Base-by-base conservation (phyloP, 1,140 invertebrate genomes). In the Drosophila sp. region DNA sequence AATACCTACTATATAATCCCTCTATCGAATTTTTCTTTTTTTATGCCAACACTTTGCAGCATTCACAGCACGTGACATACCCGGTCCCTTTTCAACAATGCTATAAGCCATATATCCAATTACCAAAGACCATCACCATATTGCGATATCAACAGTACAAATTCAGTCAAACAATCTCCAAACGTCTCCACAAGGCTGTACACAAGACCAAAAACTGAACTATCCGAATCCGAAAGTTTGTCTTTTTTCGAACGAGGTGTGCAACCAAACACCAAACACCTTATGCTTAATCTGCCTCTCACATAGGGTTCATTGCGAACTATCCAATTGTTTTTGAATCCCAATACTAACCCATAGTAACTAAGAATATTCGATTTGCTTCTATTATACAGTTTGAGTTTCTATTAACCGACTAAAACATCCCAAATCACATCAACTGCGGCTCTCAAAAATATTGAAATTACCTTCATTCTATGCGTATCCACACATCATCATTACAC, bases 71-170 rank as follows among this genome's bases (percentile, higher is more conserved):
- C 79, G 79, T 72, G 86, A 90, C 76, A 90, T 90, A 86, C 76
- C 80, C 89, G 89, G 89, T 85, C 78, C 89, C 89, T 91, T 89
- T 85, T 75, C 89, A 81, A 83, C 80, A 85, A 90, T 84, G 83
- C 83, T 90, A 89, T 90, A 90, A 77, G 44, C 40, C 72, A 77
- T 72, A 75, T 80, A 61, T 73, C 47, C 69, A 64, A 83, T 89
- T 66, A 70, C 71, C 55, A 76, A 79, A 72, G 72, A 87, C 85
- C 64, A 76, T 73, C 68, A 79, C 71, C 70, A 79, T 11, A 11
- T 68, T 79, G 70, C 76, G 66, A 82, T 68, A 76, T 82, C 83
- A 69, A 70, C 78, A 81, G 79, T 85, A 87, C 79, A 86, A 86
- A 87, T 35, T 58, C 61, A 86, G 82, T 79, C 82, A 87, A 71